Percentiles rank a stretch among this genome's conserved stretches.
These are phyloP conservation scores for Mormyrops boulengeri DNA, from an alignment of 2,797 vertebrate species.

Conservation along the genomic window DNA sequence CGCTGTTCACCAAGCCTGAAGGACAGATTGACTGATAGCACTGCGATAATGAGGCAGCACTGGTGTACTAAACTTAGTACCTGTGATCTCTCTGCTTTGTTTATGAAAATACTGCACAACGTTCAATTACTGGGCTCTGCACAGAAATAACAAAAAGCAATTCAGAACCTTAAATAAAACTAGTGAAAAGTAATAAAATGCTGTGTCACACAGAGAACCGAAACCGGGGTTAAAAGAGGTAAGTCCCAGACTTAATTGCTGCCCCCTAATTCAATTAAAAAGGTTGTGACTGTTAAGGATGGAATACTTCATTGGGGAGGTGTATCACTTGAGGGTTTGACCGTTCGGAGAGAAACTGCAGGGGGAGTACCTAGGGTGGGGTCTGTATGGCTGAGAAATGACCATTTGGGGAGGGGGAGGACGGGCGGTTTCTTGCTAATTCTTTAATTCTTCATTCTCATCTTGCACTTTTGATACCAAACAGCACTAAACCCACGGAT, in stretches of 20 bases:
- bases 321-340: not conserved
- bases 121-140: not conserved
- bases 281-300: not conserved
- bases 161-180: not conserved
- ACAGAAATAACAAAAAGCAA: not conserved
- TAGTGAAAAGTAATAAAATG: not conserved
- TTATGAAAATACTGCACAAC: not conserved
- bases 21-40: not conserved
- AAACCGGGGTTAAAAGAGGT: not conserved
- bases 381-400: not conserved
- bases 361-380: not conserved
- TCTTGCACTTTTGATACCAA: not conserved
- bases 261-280: not conserved
- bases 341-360: not conserved
- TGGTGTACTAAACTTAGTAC: not conserved
- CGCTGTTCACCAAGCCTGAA: not conserved
- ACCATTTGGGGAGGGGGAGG: not conserved
- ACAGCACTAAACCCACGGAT: not conserved
- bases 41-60: not conserved
- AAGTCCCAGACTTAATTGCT: not conserved
- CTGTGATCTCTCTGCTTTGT: not conserved
- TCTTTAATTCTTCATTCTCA: not conserved
- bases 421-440: not conserved
- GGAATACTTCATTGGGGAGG: not conserved
- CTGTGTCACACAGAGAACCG: not conserved